These are phyloP conservation scores for Agrilus mali DNA, from an alignment of 2,888 invertebrate genomes.

Conservation along the genomic window DNA sequence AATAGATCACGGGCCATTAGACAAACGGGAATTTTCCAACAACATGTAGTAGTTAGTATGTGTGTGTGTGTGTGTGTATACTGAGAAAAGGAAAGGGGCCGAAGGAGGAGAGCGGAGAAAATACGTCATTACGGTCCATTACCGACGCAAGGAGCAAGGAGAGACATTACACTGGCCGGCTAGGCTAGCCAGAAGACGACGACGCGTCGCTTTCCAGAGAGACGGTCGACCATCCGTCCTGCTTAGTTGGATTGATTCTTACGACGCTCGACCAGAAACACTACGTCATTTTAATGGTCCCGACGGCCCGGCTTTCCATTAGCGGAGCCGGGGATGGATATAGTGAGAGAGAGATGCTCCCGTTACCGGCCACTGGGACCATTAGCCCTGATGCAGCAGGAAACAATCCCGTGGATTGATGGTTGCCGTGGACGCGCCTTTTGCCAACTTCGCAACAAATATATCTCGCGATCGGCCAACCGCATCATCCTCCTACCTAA, in stretches of 20 bases:
- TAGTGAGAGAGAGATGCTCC: too few species aligned
- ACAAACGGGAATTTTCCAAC: too few species aligned
- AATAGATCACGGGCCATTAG: too few species aligned
- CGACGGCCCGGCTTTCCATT: constrained; percentile 43
- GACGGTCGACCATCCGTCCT: constrained; percentile 32
- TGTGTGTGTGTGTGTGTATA: too few species aligned
- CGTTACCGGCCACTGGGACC: constrained; percentile 35
- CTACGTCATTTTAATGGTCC: constrained; percentile 47
- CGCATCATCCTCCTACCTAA: too few species aligned
- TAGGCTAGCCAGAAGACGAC: too few species aligned
- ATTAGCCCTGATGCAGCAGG: constrained; percentile 37
- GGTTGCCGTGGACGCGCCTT: constrained; percentile 27
- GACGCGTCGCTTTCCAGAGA: constrained; percentile 12
- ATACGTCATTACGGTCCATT: constrained; percentile 29
- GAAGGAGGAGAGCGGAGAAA: too few species aligned
- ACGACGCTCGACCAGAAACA: constrained; percentile 23
- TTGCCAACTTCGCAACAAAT: constrained; percentile 16
- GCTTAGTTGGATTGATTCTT: constrained; percentile 30
- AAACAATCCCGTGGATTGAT: constrained; percentile 39
- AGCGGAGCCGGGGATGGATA: constrained; percentile 15
- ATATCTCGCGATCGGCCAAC: too few species aligned
- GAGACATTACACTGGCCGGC: constrained; percentile 17
- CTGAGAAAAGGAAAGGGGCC: too few species aligned
- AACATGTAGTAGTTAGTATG: too few species aligned
- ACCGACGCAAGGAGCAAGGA: constrained; percentile 24